These are phyloP conservation scores for Butorides virescens DNA, from an alignment of 2,113 vertebrate genomes.

Conservation along the genomic window DNA sequence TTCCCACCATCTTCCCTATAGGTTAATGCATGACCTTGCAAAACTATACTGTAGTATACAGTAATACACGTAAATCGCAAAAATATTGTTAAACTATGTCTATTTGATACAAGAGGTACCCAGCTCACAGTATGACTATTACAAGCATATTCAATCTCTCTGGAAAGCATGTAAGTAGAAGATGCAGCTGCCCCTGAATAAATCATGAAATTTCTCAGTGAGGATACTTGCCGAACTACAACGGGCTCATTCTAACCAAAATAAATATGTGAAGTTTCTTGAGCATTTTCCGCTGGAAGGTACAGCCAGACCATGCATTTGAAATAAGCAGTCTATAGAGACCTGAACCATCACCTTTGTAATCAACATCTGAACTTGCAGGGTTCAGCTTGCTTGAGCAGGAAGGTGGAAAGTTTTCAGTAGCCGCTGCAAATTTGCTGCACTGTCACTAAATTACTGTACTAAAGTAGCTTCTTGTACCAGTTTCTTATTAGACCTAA, in stretches of 20 bases:
- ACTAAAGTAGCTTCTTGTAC: constrained; percentile 55
- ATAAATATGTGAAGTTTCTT: not conserved
- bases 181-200: not conserved
- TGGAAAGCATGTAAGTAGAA: not conserved
- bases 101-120: not conserved
- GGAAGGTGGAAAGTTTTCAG: constrained; percentile 15
- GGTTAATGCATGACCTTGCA: not conserved
- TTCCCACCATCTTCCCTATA: not conserved
- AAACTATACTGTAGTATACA: not conserved
- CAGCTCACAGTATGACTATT: not conserved
- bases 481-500: constrained; percentile 65
- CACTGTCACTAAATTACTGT: constrained; percentile 5
- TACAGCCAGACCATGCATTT: not conserved
- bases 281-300: not conserved
- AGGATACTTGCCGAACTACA: not conserved
- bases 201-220: not conserved
- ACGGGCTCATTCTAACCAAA: not conserved
- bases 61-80: not conserved
- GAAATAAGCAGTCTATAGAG: not conserved
- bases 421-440: not conserved
- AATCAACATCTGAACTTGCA: not conserved
- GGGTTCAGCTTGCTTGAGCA: not conserved
- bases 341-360: not conserved
- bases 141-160: not conserved
- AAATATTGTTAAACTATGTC: not conserved